Evolutionary conservation across 2,888 invertebrate species (phyloP), one percentile per base, ranked within the genome.

Genomic region (Amphipyra berbera): DNA sequence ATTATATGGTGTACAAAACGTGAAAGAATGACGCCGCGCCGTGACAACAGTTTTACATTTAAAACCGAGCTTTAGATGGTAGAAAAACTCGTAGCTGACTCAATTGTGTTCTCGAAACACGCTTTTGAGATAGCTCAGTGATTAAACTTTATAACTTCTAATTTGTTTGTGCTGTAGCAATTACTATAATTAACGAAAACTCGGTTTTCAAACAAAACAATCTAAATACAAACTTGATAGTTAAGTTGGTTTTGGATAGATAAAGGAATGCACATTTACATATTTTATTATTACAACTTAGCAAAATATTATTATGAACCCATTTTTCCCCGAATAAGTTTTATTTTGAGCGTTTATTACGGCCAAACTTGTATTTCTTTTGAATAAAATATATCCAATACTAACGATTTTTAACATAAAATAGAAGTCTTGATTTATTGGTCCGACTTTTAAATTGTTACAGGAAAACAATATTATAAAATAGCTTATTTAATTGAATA

Each of bases 61-160:
- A 53, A 40, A 56, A 30, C 14, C 13, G 15, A 60, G 33, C 41
- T 54, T 55, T 46, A 55, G 38, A 54, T 40, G 13, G 40, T 44
- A 62, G 44, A 59, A 61, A 76, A 61, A 73, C 40, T 49, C 55
- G 49, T 13, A 44, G 47, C 58, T 38, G 57, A 61, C 61, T 71
- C 76, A 67, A 76, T 81, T 79, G 61, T 76, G 57, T 64, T 63
- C 66, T 56, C 78, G 14, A 78, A 67, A 68, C 67, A 73, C 69
- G 73, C 61, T 69, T 37, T 52, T 42, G 47, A 67, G 73, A 78
- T 81, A 56, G 61, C 61, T 55, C 73, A 50, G 79, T 69, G 67
- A 81, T 79, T 79, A 81, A 81, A 79, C 45, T 81, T 79, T 81
- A 76, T 73, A 79, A 76, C 79, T 79, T 67, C 67, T 79, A 79